Conservation (phyloP, 2,888 invertebrate species). For the Silvanus unidentatus region DNA sequence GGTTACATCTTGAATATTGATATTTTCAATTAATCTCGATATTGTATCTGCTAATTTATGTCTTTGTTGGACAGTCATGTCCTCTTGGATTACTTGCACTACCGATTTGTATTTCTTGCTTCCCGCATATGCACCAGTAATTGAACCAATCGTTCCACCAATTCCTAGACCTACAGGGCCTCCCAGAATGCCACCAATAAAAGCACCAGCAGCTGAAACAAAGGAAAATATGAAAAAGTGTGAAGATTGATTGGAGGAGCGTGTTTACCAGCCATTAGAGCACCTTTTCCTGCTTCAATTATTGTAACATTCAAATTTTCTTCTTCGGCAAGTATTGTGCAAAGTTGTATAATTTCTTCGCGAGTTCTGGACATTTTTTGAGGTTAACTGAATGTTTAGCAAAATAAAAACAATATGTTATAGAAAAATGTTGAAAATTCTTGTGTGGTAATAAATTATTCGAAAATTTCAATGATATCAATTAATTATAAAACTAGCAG, state of each 20-base stretch:
- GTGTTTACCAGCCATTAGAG: slow-evolving; percentile 32
- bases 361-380: neutral
- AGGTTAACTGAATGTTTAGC: too few species aligned
- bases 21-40: slow-evolving; percentile 20
- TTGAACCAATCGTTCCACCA: slow-evolving; percentile 40
- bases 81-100: slow-evolving; percentile 30
- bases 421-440: too few species aligned
- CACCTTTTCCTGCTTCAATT: slow-evolving; percentile 38
- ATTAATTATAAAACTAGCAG: too few species aligned
- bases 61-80: slow-evolving; percentile 35
- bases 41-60: slow-evolving; percentile 26
- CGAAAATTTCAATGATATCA: too few species aligned
- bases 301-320: slow-evolving; percentile 38
- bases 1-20: slow-evolving; percentile 30
- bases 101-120: slow-evolving; percentile 38
- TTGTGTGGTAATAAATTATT: too few species aligned
- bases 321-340: slow-evolving; percentile 34
- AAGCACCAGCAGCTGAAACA: slow-evolving; percentile 26
- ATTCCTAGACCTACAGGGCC: slow-evolving; percentile 42
- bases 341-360: slow-evolving; percentile 32
- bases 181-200: slow-evolving; percentile 38
- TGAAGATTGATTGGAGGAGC: too few species aligned
- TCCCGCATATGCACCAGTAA: slow-evolving; percentile 28
- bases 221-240: too few species aligned
- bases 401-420: too few species aligned